Evolutionary conservation across 2,113 vertebrate species (phyloP).

Genomic region (Helogale parvula): DNA sequence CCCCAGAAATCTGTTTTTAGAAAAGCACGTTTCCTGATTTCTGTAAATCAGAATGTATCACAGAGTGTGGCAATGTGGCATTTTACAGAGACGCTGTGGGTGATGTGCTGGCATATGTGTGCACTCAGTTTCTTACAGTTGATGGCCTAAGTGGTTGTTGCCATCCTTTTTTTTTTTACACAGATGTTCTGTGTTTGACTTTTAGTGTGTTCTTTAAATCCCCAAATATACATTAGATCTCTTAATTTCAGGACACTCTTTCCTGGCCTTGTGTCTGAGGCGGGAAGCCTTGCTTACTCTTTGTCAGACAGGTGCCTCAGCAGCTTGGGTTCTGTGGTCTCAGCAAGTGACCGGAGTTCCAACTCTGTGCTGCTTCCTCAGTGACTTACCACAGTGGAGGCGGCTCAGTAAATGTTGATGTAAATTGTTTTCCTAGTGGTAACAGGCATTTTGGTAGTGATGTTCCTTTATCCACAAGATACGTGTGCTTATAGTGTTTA

Average conservation of each 20-base stretch:
- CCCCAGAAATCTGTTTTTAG: background rate
- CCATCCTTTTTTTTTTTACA: background rate
- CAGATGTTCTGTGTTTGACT: background rate
- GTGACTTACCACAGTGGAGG: background rate
- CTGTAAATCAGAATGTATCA: background rate
- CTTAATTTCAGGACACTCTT: background rate
- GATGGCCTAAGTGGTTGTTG: background rate
- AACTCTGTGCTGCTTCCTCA: background rate
- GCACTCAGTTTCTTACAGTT: background rate
- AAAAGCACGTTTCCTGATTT: background rate
- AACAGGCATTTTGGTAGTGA: constrained; percentile 31
- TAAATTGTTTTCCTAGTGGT: background rate
- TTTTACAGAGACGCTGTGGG: background rate
- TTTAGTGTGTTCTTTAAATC: background rate
- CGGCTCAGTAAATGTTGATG: background rate
- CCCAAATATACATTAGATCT: background rate
- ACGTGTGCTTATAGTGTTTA: constrained; percentile 80
- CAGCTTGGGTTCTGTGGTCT: background rate
- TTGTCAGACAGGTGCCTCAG: background rate
- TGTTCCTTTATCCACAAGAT: constrained; percentile 58
- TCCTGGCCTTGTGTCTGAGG: background rate
- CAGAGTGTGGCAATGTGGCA: background rate
- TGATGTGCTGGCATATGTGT: background rate
- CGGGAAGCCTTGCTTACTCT: background rate
- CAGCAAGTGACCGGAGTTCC: background rate